Base-by-base conservation (phyloP, 1,140 invertebrate genomes). In the Danaus melanippus region DNA sequence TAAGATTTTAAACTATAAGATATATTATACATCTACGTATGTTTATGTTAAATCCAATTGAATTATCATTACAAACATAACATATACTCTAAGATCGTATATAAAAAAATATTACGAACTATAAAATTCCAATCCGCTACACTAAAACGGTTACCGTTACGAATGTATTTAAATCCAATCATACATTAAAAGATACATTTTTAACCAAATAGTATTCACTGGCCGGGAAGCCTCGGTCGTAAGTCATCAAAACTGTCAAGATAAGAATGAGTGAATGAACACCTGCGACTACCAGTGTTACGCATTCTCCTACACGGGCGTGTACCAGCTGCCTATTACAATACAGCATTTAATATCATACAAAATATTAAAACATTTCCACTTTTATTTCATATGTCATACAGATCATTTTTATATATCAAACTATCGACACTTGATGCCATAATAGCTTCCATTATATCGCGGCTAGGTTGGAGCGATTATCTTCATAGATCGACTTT, bases 161-260 rank as follows among this genome's bases (percentile, higher is more conserved):
- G 71, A 85, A 85, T 83, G 71, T 57, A 74, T 71, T 83, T 83
- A 72, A 78, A 79, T 63, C 66, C 68, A 71, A 64, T 74, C 70
- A 32, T 32, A 82, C 74, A 76, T 76, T 74, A 77, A 83, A 75
- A 74, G 69, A 56, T 55, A 56, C 76, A 82, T 81, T 71, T 60
- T 39, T 46, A 69, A 74, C 64, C 71, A 76, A 84, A 86, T 78
- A 79, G 74, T 70, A 80, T 71, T 82, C 78, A 81, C 74, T 69
- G 69, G 64, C 60, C 66, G 65, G 74, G 69, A 50, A 65, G 67
- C 56, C 68, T 67, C 64, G 64, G 68, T 64, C 80, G 83, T 86
- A 84, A 86, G 77, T 86, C 83, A 86, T 86, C 83, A 71, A 76
- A 77, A 68, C 79, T 86, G 83, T 84, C 83, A 82, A 84, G 83